Evolutionary conservation across 1,140 invertebrate genomes (phyloP), one percentile per base, ranked within the genome.

Genomic region (Drosophila jambulina): DNA sequence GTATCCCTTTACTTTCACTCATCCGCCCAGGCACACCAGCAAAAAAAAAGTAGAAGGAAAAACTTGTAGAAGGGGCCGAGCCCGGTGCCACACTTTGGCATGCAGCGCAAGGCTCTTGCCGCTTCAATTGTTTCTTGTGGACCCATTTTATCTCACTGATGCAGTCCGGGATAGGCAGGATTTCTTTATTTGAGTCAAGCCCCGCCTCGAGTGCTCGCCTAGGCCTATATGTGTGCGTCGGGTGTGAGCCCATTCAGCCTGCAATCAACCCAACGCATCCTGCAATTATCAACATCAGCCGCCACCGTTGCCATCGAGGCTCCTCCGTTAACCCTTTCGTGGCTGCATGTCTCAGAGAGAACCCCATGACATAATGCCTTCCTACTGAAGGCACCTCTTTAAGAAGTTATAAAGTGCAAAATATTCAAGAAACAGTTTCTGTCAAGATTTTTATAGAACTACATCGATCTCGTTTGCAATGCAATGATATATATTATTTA

Each of bases 141-240:
- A 82, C 84, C 80, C 69, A 83, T 88, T 87, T 87, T 78, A 78
- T 78, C 60, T 72, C 51, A 68, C 62, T 59, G 63, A 64, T 80
- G 63, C 72, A 67, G 43, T 43, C 69, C 74, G 40, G 84, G 85
- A 87, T 83, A 79, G 77, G 60, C 85, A 75, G 85, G 85, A 90
- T 65, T 88, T 90, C 85, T 88, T 88, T 90, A 90, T 90, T 90
- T 90, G 67, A 85, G 85, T 90, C 85, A 90, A 90, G 85, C 72
- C 71, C 71, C 49, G 70, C 84, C 65, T 72, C 69, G 71, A 86
- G 82, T 86, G 61, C 54, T 75, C 32, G 56, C 43, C 29, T 42
- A 29, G 58, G 56, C 15, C 48, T 29, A 15, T 25, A 40, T 56
- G 36, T 43, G 58, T 58, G 46, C 29, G 56, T 42, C 46, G 70